Percentiles rank a stretch among this genome's conserved stretches.
Conservation (phyloP, 2,113 vertebrate genomes). For the Pungitius pungitius region DNA sequence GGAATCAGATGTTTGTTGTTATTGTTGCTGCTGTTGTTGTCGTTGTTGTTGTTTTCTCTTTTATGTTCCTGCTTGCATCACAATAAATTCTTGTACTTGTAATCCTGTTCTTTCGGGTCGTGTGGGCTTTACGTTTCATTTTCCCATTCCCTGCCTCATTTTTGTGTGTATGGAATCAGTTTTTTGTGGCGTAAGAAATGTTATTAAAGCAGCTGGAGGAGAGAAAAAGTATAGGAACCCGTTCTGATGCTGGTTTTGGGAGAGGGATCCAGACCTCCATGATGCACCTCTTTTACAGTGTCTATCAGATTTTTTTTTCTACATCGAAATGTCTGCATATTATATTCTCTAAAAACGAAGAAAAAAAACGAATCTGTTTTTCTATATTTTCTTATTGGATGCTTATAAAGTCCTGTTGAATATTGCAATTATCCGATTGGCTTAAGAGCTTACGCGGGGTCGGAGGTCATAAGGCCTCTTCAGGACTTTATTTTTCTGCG, state of each 20-base stretch:
- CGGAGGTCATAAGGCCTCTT: slow-evolving; percentile 36
- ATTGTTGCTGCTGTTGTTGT: slow-evolving; percentile 68
- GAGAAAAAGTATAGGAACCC: slow-evolving; percentile 7
- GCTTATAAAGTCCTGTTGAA: slow-evolving; percentile 53
- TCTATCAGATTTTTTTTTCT: slow-evolving; percentile 33
- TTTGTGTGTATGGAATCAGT: slow-evolving; percentile 35
- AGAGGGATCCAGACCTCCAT: slow-evolving; percentile 27
- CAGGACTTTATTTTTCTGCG: slow-evolving; percentile 21
- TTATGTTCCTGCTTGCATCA: slow-evolving; percentile 71
- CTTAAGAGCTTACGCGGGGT: slow-evolving; percentile 30
- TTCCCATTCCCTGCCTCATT: slow-evolving; percentile 66
- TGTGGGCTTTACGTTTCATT: slow-evolving; percentile 68
- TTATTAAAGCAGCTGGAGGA: slow-evolving; percentile 8
- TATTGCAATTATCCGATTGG: slow-evolving; percentile 60
- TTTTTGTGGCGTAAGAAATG: slow-evolving; percentile 17
- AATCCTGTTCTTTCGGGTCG: slow-evolving; percentile 64
- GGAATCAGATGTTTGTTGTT: slow-evolving; percentile 69
- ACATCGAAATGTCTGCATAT: slow-evolving; percentile 52
- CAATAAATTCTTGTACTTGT: slow-evolving; percentile 79
- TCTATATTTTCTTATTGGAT: slow-evolving; percentile 72
- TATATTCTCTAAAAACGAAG: slow-evolving; percentile 54
- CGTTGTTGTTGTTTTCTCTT: slow-evolving; percentile 59
- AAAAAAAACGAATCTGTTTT: slow-evolving; percentile 43
- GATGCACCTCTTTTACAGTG: slow-evolving; percentile 5
- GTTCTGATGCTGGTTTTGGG: slow-evolving; percentile 14